Conservation (phyloP, 2,113 vertebrate genomes). For the Murina feae region DNA sequence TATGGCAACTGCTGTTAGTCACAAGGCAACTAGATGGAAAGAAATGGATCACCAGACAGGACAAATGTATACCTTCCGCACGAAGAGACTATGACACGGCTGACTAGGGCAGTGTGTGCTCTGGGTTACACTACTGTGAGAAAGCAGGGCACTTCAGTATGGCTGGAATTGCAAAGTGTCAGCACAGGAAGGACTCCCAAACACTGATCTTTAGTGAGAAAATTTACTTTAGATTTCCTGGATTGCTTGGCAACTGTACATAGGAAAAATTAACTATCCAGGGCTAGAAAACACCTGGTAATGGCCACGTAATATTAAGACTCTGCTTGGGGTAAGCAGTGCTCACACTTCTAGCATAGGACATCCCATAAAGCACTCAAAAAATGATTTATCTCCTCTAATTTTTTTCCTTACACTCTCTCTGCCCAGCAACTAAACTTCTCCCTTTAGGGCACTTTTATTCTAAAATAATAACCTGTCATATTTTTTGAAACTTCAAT, state of each 20-base stretch:
- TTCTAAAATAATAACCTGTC: not conserved
- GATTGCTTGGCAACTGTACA: conserved; percentile 5
- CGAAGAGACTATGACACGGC: not conserved
- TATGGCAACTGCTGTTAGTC: not conserved
- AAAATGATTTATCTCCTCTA: not conserved
- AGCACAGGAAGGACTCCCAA: not conserved
- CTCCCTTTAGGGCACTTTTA: not conserved
- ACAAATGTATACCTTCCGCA: not conserved
- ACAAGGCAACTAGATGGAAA: not conserved
- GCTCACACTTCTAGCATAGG: not conserved
- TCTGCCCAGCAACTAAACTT: not conserved
- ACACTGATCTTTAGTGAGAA: not conserved
- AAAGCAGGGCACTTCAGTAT: not conserved
- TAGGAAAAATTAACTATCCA: not conserved
- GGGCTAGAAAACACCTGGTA: not conserved
- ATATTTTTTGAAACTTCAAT: not conserved
- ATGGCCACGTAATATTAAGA: not conserved
- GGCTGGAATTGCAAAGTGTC: not conserved
- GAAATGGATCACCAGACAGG: not conserved
- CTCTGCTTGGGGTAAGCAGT: not conserved
- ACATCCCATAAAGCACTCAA: not conserved
- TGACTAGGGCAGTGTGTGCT: not conserved
- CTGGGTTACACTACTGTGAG: not conserved
- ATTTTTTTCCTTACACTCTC: not conserved
- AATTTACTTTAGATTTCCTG: not conserved